Conservation (phyloP, 2,888 invertebrate species). For the Stenodema calcarata region DNA sequence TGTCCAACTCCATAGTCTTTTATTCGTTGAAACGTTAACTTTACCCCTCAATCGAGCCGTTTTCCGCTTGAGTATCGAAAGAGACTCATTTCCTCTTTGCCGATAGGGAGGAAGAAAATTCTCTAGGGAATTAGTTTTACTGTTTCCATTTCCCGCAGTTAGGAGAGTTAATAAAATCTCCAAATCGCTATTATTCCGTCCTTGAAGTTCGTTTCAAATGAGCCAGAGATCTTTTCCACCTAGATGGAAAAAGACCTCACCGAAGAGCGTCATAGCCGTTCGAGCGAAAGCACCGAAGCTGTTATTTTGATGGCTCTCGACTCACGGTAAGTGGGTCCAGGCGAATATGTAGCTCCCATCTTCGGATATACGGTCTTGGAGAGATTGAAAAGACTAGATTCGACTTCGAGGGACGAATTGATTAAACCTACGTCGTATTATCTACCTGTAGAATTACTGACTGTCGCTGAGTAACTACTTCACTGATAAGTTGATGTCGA, state of each 20-base stretch:
- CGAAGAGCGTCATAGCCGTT: not conserved
- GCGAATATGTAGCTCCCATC: no score
- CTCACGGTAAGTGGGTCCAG: not conserved
- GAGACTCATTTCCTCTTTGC: not conserved
- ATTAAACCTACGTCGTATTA: no score
- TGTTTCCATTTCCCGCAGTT: slow-evolving; percentile 4
- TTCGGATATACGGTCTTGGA: no score
- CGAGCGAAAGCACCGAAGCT: not conserved
- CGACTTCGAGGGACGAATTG: no score
- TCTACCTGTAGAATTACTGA: no score
- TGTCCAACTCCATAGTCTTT: slow-evolving; percentile 13
- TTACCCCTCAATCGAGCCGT: slow-evolving; percentile 2
- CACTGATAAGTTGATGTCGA: no score
- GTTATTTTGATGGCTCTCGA: not conserved
- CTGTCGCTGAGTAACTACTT: no score
- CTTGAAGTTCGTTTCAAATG: not conserved
- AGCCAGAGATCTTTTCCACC: not conserved
- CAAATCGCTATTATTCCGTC: slow-evolving; percentile 24
- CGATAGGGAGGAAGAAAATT: not conserved
- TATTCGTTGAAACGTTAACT: slow-evolving; percentile 10
- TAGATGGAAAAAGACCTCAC: not conserved
- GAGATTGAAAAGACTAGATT: no score
- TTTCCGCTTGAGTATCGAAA: slow-evolving; percentile 1
- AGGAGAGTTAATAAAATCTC: slow-evolving; percentile 2
- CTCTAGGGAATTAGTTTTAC: slow-evolving; percentile 4